Evolutionary conservation across 2,797 vertebrate species (phyloP), one percentile per base, ranked within the genome.

Genomic region (Pangasius djambal): DNA sequence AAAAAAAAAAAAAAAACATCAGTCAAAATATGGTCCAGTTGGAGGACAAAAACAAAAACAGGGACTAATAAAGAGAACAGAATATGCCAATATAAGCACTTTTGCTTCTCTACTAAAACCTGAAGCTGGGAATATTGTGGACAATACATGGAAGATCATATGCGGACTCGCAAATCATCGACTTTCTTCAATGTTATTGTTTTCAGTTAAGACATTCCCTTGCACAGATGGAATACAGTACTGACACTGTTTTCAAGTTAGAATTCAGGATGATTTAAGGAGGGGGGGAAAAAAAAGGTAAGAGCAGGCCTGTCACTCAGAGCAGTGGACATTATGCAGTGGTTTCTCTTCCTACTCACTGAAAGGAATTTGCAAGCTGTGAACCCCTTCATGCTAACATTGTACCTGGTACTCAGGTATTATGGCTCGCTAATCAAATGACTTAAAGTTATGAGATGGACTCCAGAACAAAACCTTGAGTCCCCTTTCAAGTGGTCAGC

Each of bases 161-260:
- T 44, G 72, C 28, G 48, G 57, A 31, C 40, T 67, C 7, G 13
- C 59, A 50, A 48, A 83, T 63, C 81, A 40, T 25, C 61, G 28
- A 52, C 25, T 92, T 84, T 90, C 86, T 93, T 91, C 89, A 88
- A 59, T 84, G 89, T 75, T 59, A 9, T 61, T 89, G 90, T 89
- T 85, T 89, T 89, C 85, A 78, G 63, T 75, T 57, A 69, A 88
- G 85, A 90, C 83, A 74, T 87, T 89, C n/a, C 88, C 83, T 86
- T 86, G 52, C 84, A 88, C 75, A 85, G 84, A 91, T 61, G 87
- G 79, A 75, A 81, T 88, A 91, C 89, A 91, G 82, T 48, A 44
- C 28, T 83, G 85, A 90, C 75, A 65, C 72, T 86, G 57, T 86
- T 86, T 92, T 92, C 85, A 90, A 93, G 91, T 91, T 85, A 88